A percentile compares a stretch with the other conserved stretches of the same genome.
Conservation (phyloP, 2,888 invertebrate species). For the Cartodere bifasciata region DNA sequence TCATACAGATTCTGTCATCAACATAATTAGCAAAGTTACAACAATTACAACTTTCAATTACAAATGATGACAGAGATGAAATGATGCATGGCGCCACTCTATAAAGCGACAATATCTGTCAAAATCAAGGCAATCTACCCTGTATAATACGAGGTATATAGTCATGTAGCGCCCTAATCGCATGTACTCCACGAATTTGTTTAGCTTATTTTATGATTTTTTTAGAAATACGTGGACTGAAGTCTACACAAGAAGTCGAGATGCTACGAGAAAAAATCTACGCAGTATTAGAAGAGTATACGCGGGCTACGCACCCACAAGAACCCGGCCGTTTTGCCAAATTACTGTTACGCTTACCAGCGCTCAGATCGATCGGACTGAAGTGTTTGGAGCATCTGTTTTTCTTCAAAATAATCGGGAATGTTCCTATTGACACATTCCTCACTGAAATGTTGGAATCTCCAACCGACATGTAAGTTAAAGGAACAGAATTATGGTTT, state of each 20-base stretch:
- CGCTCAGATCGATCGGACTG: slow-evolving; percentile 80
- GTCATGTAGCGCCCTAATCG: too few relatives aligned
- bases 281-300: slow-evolving; percentile 91
- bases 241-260: slow-evolving; percentile 70
- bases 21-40: too few relatives aligned
- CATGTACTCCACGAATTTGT: too few relatives aligned
- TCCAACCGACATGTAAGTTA: slow-evolving; percentile 32
- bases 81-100: too few relatives aligned
- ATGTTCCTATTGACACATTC: slow-evolving; percentile 73
- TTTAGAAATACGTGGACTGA: slow-evolving; percentile 66
- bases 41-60: too few relatives aligned
- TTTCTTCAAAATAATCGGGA: slow-evolving; percentile 84
- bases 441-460: slow-evolving; percentile 71
- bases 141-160: too few relatives aligned
- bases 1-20: too few relatives aligned
- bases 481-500: background rate
- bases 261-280: slow-evolving; percentile 89
- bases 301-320: slow-evolving; percentile 71
- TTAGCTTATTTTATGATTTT: slow-evolving; percentile 7
- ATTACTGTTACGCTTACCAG: slow-evolving; percentile 76
- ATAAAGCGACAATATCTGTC: too few relatives aligned
- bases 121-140: too few relatives aligned
- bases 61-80: too few relatives aligned
- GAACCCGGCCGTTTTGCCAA: slow-evolving; percentile 95
- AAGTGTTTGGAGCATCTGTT: slow-evolving; percentile 92